These are phyloP conservation scores for Proteles cristata DNA, from an alignment of 2,113 vertebrate genomes.

Conservation along the genomic window DNA sequence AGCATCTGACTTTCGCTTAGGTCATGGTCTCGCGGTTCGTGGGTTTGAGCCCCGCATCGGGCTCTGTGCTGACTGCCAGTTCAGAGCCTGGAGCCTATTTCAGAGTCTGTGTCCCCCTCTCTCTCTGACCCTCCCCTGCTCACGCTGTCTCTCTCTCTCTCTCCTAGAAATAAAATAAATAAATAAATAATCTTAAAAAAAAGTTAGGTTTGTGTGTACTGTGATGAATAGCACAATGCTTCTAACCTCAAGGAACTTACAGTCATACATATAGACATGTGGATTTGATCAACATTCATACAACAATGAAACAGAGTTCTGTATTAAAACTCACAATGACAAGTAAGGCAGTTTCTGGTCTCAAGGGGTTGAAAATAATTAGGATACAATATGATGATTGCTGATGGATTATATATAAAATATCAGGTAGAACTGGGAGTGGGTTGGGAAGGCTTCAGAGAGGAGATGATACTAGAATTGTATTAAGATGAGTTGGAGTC, in stretches of 20 bases:
- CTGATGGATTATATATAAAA: neutral
- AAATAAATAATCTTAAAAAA: too few species aligned
- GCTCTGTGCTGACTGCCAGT: too few species aligned
- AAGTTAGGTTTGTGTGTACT: neutral
- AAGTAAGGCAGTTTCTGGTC: neutral
- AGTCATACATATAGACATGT: neutral
- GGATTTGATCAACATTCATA: neutral
- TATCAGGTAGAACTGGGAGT: neutral
- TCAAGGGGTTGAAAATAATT: neutral
- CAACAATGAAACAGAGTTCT: neutral
- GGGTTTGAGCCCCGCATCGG: too few species aligned
- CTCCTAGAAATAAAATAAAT: too few species aligned
- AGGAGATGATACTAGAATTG: neutral
- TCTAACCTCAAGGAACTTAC: neutral
- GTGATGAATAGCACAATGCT: neutral
- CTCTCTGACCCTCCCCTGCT: too few species aligned
- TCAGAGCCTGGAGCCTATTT: too few species aligned
- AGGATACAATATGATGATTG: neutral
- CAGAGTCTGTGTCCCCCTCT: too few species aligned
- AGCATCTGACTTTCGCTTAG: too few species aligned
- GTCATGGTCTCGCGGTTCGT: too few species aligned
- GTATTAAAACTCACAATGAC: neutral
- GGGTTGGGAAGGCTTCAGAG: neutral
- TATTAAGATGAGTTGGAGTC: neutral
- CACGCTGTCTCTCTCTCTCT: too few species aligned